Conservation (phyloP, 2,113 vertebrate genomes). For the Sphyrna mokarran region DNA sequence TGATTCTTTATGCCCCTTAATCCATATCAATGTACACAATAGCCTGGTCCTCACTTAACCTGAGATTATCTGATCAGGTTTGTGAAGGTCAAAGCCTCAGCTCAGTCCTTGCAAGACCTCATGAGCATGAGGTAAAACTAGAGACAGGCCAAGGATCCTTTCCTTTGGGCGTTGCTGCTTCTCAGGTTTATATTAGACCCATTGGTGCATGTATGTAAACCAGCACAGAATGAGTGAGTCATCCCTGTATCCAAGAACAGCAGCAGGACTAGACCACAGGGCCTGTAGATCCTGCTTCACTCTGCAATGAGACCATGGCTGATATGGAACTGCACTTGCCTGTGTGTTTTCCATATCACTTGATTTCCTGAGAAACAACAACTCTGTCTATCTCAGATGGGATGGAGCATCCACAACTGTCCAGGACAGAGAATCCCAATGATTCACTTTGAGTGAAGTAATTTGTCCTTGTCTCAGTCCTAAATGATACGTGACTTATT, state of each 20-base stretch:
- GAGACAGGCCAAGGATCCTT: background rate
- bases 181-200: background rate
- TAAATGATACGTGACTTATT: no score
- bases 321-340: no score
- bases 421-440: no score
- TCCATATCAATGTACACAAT: no score
- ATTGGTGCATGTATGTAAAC: background rate
- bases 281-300: background rate
- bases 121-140: background rate
- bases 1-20: no score
- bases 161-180: background rate
- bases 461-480: no score
- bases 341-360: no score
- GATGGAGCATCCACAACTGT: no score
- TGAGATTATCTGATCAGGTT: background rate
- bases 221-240: background rate
- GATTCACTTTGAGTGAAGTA: no score
- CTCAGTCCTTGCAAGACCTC: background rate
- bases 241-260: background rate
- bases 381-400: no score
- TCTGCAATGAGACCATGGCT: no score
- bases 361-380: no score
- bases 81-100: background rate
- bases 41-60: background rate
- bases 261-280: background rate